Evolutionary conservation across 2,888 invertebrate species (phyloP).

Genomic region (Protodeltote pygarga): DNA sequence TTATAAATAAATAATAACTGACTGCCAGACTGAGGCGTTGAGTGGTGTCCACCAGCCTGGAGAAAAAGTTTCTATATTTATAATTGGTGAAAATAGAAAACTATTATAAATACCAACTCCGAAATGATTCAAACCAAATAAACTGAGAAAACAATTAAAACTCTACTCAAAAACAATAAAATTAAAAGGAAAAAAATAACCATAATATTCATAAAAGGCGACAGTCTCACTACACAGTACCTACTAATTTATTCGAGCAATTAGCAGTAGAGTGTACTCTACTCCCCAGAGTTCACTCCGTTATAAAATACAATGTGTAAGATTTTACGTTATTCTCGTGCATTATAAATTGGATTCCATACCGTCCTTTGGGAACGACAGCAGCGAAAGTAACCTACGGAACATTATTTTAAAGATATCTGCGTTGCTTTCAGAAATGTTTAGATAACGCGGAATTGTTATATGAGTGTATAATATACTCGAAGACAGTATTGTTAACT

Average conservation of each 20-base stretch:
- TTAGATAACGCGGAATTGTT: constrained; percentile 26
- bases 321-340: constrained; percentile 45
- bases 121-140: too few species aligned
- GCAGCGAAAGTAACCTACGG: constrained; percentile 31
- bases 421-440: constrained; percentile 24
- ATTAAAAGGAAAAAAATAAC: constrained; percentile 2
- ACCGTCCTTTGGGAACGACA: constrained; percentile 34
- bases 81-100: too few species aligned
- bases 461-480: constrained; percentile 5
- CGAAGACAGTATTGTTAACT: too few species aligned
- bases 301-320: constrained; percentile 38
- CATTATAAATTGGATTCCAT: constrained; percentile 51
- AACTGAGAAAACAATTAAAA: too few species aligned
- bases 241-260: constrained; percentile 47
- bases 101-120: too few species aligned
- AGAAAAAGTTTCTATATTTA: too few species aligned
- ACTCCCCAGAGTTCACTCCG: constrained; percentile 43
- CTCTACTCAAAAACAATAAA: constrained; percentile 5
- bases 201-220: constrained; percentile 7
- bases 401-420: constrained; percentile 41
- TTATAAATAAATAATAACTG: too few species aligned
- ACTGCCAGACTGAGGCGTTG: too few species aligned
- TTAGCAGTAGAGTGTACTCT: constrained; percentile 49
- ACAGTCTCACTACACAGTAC: constrained; percentile 22
- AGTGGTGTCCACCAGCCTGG: too few species aligned